Percentiles rank a stretch among this genome's conserved stretches.
Evolutionary conservation across 2,888 invertebrate species (phyloP).

Genomic region (Embidobia sp.): DNA sequence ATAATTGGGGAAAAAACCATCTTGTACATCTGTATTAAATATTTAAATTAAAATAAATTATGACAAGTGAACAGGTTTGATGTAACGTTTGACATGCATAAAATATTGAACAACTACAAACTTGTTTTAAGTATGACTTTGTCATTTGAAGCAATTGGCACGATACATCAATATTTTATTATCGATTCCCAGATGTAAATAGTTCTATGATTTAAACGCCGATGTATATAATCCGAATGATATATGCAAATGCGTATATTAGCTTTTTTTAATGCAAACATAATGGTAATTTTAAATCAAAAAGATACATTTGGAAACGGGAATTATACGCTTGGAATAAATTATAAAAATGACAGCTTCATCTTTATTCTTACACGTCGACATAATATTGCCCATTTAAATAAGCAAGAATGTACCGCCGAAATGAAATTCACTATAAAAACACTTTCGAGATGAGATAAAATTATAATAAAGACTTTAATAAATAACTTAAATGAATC

Average conservation of each 20-base stretch:
- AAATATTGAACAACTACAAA: no score
- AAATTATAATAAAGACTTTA: no score
- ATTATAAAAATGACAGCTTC: constrained; percentile 42
- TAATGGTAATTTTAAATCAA: constrained; percentile 12
- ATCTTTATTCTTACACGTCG: constrained; percentile 32
- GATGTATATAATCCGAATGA: constrained; percentile 22
- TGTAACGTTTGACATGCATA: no score
- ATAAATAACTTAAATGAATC: no score
- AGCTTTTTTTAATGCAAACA: constrained; percentile 6
- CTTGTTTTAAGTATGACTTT: constrained; percentile 14
- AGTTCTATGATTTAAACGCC: constrained; percentile 30
- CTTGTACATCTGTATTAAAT: no score
- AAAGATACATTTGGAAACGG: constrained; percentile 15
- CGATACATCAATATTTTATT: constrained; percentile 9
- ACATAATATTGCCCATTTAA: no score
- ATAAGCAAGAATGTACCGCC: background rate
- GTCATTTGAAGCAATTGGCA: constrained; percentile 29
- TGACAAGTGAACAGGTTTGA: no score
- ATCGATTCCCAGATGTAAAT: constrained; percentile 16
- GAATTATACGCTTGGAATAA: constrained; percentile 14
- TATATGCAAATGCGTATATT: constrained; percentile 28
- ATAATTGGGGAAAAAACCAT: no score
- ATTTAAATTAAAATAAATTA: no score
- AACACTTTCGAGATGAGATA: no score
- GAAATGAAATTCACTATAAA: no score